Evolutionary conservation across 2,888 invertebrate species (phyloP), one percentile per base, ranked within the genome.

Genomic region (Melanargia galathea): DNA sequence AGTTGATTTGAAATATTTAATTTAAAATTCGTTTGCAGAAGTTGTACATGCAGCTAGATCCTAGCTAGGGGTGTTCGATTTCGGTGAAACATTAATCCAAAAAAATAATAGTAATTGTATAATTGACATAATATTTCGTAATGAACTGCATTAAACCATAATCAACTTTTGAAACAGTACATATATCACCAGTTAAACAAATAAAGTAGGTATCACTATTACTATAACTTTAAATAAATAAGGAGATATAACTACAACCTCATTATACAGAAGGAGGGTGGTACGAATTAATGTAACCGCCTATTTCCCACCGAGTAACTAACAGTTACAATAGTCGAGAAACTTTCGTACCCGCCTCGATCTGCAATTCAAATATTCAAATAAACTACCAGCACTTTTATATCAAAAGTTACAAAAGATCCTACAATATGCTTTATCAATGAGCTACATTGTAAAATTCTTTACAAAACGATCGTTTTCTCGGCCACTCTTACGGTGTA

Each of bases 391-490:
- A 88, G 89, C 86, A 89, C 89, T 87, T 89, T 84, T 81, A 83
- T 91, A 90, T 90, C 87, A 90, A 90, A 90, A 90, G 85, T 86
- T 90, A 91, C 82, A 90, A 90, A 89, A 89, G 83, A 82, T 82
- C 79, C 82, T 88, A 87, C 86, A 86, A 84, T 82, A 84, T 83
- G 83, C 75, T 79, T 78, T 75, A 75, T 75, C 77, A 78, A 79
- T 79, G 78, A 80, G 67, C 65, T 78, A 83, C 82, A 85, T 80
- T 86, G 84, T 84, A 86, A 84, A 84, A 79, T 79, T 82, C 76
- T 87, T 85, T 83, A 84, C 82, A 88, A 89, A 89, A 87, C 78
- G 83, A 81, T 79, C 76, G 46, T 20, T 74, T 78, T 77, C 78
- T 80, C 77, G 80, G 84, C 83, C 82, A 79, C 82, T 81, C 78